phyloP scores from a whole-genome alignment of 2,888 invertebrate genomes.

The Imbricaverruca yamaguchii region DNA sequence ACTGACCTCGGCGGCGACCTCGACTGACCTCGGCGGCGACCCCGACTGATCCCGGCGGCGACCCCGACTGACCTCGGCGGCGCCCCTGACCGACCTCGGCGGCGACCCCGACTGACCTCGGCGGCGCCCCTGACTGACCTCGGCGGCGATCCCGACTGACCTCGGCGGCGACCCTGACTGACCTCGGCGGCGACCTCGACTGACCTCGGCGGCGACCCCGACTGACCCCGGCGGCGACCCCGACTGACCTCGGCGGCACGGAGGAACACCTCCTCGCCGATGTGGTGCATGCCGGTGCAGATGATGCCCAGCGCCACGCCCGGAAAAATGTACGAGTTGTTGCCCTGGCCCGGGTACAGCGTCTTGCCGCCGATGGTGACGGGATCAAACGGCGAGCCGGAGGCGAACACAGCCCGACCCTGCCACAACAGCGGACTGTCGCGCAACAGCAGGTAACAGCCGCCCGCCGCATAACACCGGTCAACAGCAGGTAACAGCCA shows the following conservation, averaged over 20 bases:
- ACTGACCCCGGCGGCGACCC: conserved; percentile 27
- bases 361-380: conserved; percentile 71
- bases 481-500: too few species aligned
- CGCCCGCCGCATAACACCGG: too few species aligned
- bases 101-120: too few species aligned
- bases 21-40: too few species aligned
- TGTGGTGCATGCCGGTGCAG: conserved; percentile 82
- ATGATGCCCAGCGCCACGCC: conserved; percentile 89
- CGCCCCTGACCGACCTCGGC: too few species aligned
- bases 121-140: conserved; percentile 44
- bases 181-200: too few species aligned
- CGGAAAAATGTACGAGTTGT: conserved; percentile 96
- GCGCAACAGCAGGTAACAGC: too few species aligned
- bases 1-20: too few species aligned
- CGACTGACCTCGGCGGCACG: conserved; percentile 65
- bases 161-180: conserved; percentile 42
- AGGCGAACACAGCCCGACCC: conserved; percentile 48
- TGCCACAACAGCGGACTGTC: too few species aligned
- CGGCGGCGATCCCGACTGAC: too few species aligned
- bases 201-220: conserved; percentile 42
- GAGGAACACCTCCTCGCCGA: conserved; percentile 87
- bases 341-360: conserved; percentile 89
- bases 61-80: too few species aligned
- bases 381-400: conserved; percentile 52
- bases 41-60: conserved; percentile 62